A percentile compares a stretch with the other conserved stretches of the same genome.
phyloP scores from a whole-genome alignment of 2,888 invertebrate species.

The Mesorhabditis sp. region DNA sequence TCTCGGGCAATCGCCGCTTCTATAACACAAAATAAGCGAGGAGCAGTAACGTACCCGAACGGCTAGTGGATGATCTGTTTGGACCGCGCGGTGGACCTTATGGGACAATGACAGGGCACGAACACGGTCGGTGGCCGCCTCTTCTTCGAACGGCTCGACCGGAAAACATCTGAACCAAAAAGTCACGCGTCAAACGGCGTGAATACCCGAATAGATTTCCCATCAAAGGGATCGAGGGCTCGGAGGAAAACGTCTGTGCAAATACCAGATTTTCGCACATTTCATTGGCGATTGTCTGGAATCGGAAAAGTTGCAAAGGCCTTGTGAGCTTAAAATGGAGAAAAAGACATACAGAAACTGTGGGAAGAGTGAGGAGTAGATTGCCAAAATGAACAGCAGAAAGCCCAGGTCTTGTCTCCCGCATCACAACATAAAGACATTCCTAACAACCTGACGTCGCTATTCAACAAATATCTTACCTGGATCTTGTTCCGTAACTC shows the following conservation, averaged over 20 bases:
- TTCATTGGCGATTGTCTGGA: slow-evolving; percentile 43
- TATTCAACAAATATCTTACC: slow-evolving; percentile 38
- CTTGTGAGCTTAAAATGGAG: background rate
- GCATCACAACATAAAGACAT: background rate
- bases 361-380: slow-evolving; percentile 47
- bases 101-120: background rate
- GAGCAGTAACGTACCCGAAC: background rate
- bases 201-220: slow-evolving; percentile 47
- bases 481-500: slow-evolving; percentile 43
- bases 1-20: slow-evolving; percentile 22
- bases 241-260: slow-evolving; percentile 49
- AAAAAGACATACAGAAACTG: slow-evolving; percentile 35
- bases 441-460: slow-evolving; percentile 42
- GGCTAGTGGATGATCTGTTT: slow-evolving; percentile 4
- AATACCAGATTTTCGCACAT: slow-evolving; percentile 54
- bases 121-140: background rate
- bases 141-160: slow-evolving; percentile 46
- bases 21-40: background rate
- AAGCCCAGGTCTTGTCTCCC: slow-evolving; percentile 8
- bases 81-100: slow-evolving; percentile 5
- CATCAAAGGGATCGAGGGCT: slow-evolving; percentile 44
- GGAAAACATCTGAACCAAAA: slow-evolving; percentile 41
- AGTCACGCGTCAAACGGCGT: background rate
- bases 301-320: background rate
- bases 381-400: slow-evolving; percentile 42